Base-by-base conservation (phyloP, 2,113 vertebrate species). In the Bufo bufo region DNA sequence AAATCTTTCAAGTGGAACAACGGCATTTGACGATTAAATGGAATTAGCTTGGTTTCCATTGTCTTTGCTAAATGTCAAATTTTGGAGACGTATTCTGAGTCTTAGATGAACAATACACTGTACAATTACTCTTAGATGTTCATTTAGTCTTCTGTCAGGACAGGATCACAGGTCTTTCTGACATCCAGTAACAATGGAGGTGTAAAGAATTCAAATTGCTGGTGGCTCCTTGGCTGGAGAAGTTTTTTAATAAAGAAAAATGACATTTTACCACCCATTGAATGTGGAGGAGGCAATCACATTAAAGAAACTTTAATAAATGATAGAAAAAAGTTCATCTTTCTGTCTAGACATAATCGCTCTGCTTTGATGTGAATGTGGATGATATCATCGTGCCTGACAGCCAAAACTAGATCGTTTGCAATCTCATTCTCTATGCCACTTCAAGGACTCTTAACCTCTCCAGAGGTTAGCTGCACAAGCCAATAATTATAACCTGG, bases 371-470 rank as follows among this genome's bases (percentile, higher is more conserved):
- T 23, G 13, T 19, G 16, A 58, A 77, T 33, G 19, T 80, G 61
- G 89, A 83, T 83, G 89, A 89, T 85, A 89, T 82, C 87, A 89
- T 89, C 66, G 66, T 75, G 56, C 78, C 71, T 86, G 80, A 86
- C 61, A 86, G 85, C 71, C 63, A 89, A 82, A 87, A 85, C 77
- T 78, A 81, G 19, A 86, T 83, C 14, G 82, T 85, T 77, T 79
- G 69, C 69, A 74, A 74, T 82, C 77, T 77, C 20, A 75, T 86
- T 84, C 56, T 89, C 81, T 69, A 66, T 82, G 77, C 78, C 80
- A 89, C 89, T 89, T 89, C 84, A 89, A 86, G 71, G 89, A 69
- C 61, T 86, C 58, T 43, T 77, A 75, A 77, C 71, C 59, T 89
- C 85, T 78, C 79, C 72, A 78, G 71, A 72, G 87, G 82, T n/a